Conservation (phyloP, 2,888 invertebrate genomes). For the Chironomus tentans region DNA sequence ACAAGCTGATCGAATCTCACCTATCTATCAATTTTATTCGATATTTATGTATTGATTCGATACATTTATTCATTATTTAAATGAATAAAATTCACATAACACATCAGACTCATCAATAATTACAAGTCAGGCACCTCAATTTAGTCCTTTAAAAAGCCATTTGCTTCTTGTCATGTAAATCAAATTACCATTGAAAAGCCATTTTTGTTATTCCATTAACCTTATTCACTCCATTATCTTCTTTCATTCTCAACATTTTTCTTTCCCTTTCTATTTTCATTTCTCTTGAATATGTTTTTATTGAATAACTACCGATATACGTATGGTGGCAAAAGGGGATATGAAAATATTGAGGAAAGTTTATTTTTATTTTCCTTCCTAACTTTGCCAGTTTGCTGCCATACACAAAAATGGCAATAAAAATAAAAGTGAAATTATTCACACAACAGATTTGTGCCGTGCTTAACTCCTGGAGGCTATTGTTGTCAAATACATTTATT, state of each 20-base stretch:
- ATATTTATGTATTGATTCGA: too few species aligned
- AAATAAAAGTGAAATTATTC: neutral
- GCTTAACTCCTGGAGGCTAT: neutral
- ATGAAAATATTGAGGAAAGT: too few species aligned
- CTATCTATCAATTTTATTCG: too few species aligned
- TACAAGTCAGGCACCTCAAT: neutral
- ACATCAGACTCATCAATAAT: neutral
- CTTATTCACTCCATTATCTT: neutral
- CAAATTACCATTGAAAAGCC: neutral
- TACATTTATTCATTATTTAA: too few species aligned
- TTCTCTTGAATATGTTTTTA: neutral
- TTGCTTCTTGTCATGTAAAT: constrained; percentile 1
- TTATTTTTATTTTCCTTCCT: too few species aligned
- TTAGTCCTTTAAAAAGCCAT: neutral
- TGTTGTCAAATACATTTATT: constrained; percentile 19
- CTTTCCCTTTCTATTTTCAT: neutral
- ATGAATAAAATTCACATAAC: neutral
- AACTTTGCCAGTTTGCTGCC: too few species aligned
- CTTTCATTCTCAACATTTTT: neutral
- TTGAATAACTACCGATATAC: neutral
- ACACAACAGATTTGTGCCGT: neutral
- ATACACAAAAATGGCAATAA: neutral
- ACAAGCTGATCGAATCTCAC: too few species aligned
- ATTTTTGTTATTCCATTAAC: neutral
- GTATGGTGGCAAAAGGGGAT: neutral